Evolutionary conservation across 2,888 invertebrate genomes (phyloP).

Genomic region (Achlya flavicornis): DNA sequence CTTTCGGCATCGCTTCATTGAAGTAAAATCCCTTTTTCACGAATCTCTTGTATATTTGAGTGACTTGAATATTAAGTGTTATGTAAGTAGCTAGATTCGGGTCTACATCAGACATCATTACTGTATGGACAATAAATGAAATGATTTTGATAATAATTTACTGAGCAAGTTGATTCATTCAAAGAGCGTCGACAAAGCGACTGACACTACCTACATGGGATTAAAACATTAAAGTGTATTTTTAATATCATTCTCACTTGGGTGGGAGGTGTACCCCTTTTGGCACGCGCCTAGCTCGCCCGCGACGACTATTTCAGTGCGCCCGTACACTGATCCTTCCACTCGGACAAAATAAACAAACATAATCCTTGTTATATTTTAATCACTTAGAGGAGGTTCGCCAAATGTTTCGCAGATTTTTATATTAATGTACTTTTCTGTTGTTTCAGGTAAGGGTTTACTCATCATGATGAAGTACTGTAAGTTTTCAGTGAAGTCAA

Average conservation of each 20-base stretch:
- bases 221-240: neutral
- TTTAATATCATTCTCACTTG: neutral
- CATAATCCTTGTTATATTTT: conserved; percentile 37
- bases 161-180: too few relatives aligned
- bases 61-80: too few relatives aligned
- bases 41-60: too few relatives aligned
- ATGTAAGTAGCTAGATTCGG: too few relatives aligned
- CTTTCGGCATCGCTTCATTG: too few relatives aligned
- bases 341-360: conserved; percentile 47
- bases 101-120: too few relatives aligned
- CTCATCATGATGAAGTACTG: neutral
- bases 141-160: too few relatives aligned
- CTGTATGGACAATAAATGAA: too few relatives aligned
- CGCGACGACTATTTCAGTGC: conserved; percentile 61
- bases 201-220: too few relatives aligned
- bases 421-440: conserved; percentile 24
- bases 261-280: conserved; percentile 5
- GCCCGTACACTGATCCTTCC: conserved; percentile 52
- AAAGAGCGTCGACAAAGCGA: too few relatives aligned
- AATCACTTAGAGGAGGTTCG: conserved; percentile 43
- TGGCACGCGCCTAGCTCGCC: conserved; percentile 26
- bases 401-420: conserved; percentile 37
- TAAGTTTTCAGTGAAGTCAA: too few relatives aligned
- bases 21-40: too few relatives aligned
- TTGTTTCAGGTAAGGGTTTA: conserved; percentile 63